Percentiles rank a stretch among this genome's conserved stretches.
These are phyloP conservation scores for Cistogaster globosa DNA, from an alignment of 2,888 invertebrate species.

Conservation along the genomic window DNA sequence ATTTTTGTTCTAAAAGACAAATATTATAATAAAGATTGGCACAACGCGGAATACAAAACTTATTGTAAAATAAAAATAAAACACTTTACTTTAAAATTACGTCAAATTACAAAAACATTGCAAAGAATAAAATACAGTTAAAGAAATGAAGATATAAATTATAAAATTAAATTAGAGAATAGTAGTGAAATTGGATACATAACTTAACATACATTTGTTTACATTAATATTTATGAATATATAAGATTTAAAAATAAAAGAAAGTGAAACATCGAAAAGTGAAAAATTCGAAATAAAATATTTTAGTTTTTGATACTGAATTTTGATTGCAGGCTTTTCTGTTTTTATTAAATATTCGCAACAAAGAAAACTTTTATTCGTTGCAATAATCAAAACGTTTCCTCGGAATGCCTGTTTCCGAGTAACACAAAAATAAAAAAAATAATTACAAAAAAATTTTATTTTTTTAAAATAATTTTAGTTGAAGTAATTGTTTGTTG, in stretches of 20 bases:
- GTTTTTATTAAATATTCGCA: not conserved
- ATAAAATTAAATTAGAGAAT: slow-evolving; percentile 38
- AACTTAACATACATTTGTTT: slow-evolving; percentile 17
- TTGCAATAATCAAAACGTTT: not conserved
- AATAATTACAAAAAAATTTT: not conserved
- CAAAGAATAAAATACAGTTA: slow-evolving; percentile 12
- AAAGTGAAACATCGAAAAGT: not conserved
- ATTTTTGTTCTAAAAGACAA: too few species aligned
- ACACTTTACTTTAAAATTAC: slow-evolving; percentile 30
- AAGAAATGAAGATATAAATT: slow-evolving; percentile 40
- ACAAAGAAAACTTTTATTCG: too few species aligned
- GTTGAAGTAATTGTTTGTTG: not conserved
- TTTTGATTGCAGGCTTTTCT: too few species aligned
- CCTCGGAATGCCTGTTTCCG: not conserved
- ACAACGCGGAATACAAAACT: slow-evolving; percentile 63
- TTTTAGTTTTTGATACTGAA: not conserved
- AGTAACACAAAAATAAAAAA: not conserved
- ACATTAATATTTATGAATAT: slow-evolving; percentile 16
- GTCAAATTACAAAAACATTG: slow-evolving; percentile 21
- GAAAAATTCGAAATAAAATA: not conserved
- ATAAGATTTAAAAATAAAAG: not conserved
- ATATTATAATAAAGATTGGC: slow-evolving; percentile 50
- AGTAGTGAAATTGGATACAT: slow-evolving; percentile 19
- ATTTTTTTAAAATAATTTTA: not conserved
- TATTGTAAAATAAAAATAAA: slow-evolving; percentile 19